These are phyloP conservation scores for Cacatua alba DNA, from an alignment of 2,113 vertebrate species.

Conservation along the genomic window DNA sequence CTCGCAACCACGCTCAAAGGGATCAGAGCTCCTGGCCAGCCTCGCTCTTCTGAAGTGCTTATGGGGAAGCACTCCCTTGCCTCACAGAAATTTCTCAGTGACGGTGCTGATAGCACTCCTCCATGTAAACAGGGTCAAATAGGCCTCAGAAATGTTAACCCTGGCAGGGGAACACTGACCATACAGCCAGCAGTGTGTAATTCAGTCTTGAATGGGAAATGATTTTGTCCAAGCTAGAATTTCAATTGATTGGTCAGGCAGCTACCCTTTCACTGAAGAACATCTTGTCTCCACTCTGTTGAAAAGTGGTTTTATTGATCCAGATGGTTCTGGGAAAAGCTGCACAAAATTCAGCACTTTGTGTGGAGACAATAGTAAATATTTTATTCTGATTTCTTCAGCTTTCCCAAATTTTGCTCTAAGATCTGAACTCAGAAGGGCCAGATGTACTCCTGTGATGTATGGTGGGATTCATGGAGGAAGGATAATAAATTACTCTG, in stretches of 20 bases:
- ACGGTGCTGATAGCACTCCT: background rate
- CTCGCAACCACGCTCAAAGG: background rate
- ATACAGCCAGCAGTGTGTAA: background rate
- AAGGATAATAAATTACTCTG: background rate
- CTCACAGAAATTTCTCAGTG: accelerated
- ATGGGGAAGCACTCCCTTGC: background rate
- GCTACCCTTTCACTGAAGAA: background rate
- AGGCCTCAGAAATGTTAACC: background rate
- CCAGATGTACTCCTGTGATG: background rate
- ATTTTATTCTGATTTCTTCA: background rate
- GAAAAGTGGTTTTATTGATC: background rate
- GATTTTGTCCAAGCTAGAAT: background rate
- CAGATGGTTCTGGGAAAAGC: background rate
- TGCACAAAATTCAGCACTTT: background rate
- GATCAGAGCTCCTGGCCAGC: background rate
- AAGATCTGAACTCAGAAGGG: background rate
- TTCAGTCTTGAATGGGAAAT: background rate
- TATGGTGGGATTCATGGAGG: background rate
- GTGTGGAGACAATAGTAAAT: background rate
- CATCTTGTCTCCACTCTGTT: background rate
- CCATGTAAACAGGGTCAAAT: background rate
- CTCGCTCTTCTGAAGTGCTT: background rate
- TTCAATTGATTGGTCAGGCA: accelerated
- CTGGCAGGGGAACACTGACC: background rate
- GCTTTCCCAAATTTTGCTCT: background rate